Evolutionary conservation across 2,888 invertebrate species (phyloP), one percentile per base, ranked within the genome.

Genomic region (Mimumesa dahlbomi): DNA sequence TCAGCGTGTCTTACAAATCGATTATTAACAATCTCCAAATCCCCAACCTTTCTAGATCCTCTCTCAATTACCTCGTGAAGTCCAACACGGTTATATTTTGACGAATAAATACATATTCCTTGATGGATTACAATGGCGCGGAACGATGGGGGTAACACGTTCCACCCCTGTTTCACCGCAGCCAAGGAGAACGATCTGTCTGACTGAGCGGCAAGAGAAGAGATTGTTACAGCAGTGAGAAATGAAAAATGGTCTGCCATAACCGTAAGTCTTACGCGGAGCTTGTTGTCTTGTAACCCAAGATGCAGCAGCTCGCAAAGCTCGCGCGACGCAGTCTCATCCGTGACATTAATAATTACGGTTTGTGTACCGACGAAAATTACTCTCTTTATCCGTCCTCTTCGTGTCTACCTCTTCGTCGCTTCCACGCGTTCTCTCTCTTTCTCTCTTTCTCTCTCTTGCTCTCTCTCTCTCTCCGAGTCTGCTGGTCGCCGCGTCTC

Each of bases 271-370:
- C 68, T 67, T 56, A 48, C 43, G 66, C 19, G 54, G 34, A 52
- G 61, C 58, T 64, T 73, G 70, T 53, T 70, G 62, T 71, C 62
- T 66, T 48, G 73, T 61, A 71, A 71, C 71, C 65, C 57, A 52
- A 71, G 73, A 67, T 63, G 67, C 68, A 66, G 53, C 48, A 63
- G 62, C 59, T 42, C 19, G 66, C 46, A 48, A 57, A 63, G 61
- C 58, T 46, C 36, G 45, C 18, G 46, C 66, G 61, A 57, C 73
- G 50, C 54, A 25, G 67, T 36, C 57, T 71, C 76, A 74, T 75
- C 79, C 76, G 67, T 68, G 74, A 66, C 81, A 81, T 84, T 82
- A 85, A 85, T 85, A 85, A 85, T 83, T 83, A 81, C 81, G 53
- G 72, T 66, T 75, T 84, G 84, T 84, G 81, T 84, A 79, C 80